phyloP scores from a whole-genome alignment of 1,140 invertebrate genomes.

The Drosophila bocqueti region DNA sequence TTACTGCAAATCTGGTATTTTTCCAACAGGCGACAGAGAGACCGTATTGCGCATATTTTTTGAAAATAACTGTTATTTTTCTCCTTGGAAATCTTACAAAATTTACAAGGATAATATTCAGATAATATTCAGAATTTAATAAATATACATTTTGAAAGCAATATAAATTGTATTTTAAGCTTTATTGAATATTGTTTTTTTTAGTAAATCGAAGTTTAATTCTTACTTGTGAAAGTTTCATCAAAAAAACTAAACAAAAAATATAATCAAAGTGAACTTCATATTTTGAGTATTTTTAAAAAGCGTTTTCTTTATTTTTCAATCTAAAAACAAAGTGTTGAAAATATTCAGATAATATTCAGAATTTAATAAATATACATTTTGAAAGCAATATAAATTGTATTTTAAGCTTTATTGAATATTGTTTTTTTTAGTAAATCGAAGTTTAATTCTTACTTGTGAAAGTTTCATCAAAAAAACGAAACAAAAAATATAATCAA shows the following conservation, averaged over 20 bases:
- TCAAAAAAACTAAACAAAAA: background rate
- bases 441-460: too few relatives aligned
- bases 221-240: too few relatives aligned
- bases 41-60: background rate
- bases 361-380: background rate
- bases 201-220: too few relatives aligned
- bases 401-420: background rate
- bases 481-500: background rate
- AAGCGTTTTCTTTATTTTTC: background rate
- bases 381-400: background rate
- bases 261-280: background rate
- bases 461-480: background rate
- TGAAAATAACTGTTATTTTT: background rate
- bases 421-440: too few relatives aligned
- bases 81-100: background rate
- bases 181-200: background rate
- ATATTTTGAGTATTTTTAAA: background rate
- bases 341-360: too few relatives aligned
- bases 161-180: background rate
- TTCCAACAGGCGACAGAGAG: background rate
- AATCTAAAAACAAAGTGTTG: background rate
- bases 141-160: background rate
- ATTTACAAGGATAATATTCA: background rate
- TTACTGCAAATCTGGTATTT: constrained; percentile 5
- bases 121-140: background rate